Conservation (phyloP, 2,113 vertebrate genomes). For the Anarhynchus alexandrinus region DNA sequence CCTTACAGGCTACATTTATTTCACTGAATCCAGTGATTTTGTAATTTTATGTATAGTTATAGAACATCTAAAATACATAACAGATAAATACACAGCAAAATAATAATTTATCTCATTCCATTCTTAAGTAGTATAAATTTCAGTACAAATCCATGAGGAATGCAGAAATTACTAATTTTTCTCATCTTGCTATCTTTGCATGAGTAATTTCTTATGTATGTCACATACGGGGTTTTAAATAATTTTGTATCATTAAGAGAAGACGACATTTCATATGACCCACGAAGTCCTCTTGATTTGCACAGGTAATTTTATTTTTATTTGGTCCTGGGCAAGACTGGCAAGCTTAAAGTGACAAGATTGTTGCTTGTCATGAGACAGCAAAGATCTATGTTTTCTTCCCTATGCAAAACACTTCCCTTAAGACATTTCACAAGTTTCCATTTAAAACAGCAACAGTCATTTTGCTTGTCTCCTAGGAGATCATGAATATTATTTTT, state of each 20-base stretch:
- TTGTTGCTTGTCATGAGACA: background rate
- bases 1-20: background rate
- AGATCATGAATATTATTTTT: background rate
- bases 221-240: accelerated
- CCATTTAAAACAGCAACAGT: background rate
- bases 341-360: background rate
- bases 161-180: background rate
- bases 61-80: background rate
- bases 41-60: background rate
- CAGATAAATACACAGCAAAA: background rate
- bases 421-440: background rate
- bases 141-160: background rate
- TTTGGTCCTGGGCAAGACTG: background rate
- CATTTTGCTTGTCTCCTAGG: background rate
- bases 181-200: background rate
- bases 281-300: background rate
- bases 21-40: background rate
- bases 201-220: background rate
- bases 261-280: background rate
- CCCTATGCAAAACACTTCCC: background rate
- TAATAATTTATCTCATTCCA: background rate
- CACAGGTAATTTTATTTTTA: background rate
- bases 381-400: background rate
- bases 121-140: background rate
- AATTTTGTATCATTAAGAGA: background rate